Conservation (phyloP, 2,888 invertebrate species). For the Drosophila demipolita region DNA sequence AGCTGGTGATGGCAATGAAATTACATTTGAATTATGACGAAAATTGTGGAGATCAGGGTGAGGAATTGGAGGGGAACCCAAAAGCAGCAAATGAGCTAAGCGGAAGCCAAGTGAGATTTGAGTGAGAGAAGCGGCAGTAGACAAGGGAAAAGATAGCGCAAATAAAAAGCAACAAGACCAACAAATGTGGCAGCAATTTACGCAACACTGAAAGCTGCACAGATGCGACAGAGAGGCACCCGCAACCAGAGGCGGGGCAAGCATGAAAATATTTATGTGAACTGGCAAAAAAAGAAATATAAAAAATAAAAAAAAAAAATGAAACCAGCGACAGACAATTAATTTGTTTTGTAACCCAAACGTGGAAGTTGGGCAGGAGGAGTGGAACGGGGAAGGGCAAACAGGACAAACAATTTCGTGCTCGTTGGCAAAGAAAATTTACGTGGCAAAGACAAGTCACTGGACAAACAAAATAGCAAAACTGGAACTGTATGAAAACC, state of each 20-base stretch:
- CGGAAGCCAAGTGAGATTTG: constrained; percentile 72
- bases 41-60: constrained; percentile 8
- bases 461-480: constrained; percentile 41
- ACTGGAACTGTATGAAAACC: neutral
- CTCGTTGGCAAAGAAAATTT: constrained; percentile 79
- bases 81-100: constrained; percentile 73
- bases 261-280: constrained; percentile 65
- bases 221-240: constrained; percentile 29
- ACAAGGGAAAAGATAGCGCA: constrained; percentile 38
- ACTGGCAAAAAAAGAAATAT: constrained; percentile 28
- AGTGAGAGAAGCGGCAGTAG: constrained; percentile 36
- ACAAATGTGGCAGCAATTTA: constrained; percentile 60
- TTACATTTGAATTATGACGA: constrained; percentile 79
- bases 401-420: constrained; percentile 73
- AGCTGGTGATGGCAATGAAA: constrained; percentile 62
- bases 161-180: constrained; percentile 48
- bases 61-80: neutral
- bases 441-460: constrained; percentile 75
- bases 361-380: neutral
- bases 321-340: constrained; percentile 66
- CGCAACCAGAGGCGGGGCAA: constrained; percentile 22
- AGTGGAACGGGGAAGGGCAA: neutral
- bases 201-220: constrained; percentile 70
- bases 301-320: constrained; percentile 10
- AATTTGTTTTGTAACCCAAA: constrained; percentile 69